phyloP scores from a whole-genome alignment of 2,797 vertebrate species.

The Coregonus sp. region DNA sequence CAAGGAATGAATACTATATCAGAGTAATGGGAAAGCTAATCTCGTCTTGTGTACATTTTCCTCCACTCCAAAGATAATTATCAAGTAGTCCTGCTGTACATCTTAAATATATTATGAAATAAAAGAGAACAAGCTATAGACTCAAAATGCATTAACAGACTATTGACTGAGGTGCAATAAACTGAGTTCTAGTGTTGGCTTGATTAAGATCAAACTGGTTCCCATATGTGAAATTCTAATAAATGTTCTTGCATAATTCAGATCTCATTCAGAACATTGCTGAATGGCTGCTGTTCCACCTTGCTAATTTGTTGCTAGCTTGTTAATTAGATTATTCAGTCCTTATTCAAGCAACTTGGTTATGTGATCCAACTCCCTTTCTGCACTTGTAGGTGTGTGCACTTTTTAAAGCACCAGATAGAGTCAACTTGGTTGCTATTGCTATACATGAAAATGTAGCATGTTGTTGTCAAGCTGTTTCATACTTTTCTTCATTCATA shows the following conservation, averaged over 20 bases:
- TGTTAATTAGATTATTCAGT: too few species aligned
- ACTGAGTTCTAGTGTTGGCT: not conserved
- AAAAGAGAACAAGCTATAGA: not conserved
- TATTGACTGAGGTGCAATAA: constrained; percentile 8
- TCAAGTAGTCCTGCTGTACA: not conserved
- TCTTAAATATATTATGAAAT: not conserved
- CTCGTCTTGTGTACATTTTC: not conserved
- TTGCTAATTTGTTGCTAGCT: too few species aligned
- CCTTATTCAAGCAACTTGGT: too few species aligned
- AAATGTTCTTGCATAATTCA: not conserved
- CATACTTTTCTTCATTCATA: not conserved
- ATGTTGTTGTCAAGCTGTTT: not conserved
- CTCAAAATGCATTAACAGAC: not conserved
- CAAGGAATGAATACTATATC: not conserved
- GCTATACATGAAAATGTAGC: not conserved
- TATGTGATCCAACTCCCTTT: too few species aligned
- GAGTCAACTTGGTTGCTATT: not conserved
- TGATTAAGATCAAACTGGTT: not conserved
- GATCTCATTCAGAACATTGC: not conserved
- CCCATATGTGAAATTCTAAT: not conserved
- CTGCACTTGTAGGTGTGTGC: too few species aligned
- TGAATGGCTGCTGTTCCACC: too few species aligned
- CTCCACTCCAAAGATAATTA: constrained; percentile 8
- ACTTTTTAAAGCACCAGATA: not conserved
- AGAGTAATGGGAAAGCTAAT: not conserved